Evolutionary conservation across 2,888 invertebrate species (phyloP).

Genomic region (Clostera curtula): DNA sequence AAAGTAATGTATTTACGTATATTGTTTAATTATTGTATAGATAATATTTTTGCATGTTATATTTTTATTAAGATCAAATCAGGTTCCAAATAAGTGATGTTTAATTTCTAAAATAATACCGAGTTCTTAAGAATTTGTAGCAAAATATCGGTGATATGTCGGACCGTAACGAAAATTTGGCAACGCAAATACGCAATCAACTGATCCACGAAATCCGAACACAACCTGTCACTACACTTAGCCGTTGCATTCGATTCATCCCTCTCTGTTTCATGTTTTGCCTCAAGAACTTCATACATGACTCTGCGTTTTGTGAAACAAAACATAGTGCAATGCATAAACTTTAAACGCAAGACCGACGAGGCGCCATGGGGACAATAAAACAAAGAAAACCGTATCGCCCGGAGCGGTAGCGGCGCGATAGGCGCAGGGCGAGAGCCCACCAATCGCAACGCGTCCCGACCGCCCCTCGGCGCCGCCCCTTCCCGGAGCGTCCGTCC

Average conservation of each 20-base stretch:
- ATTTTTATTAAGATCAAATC: no score
- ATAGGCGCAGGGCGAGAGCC: constrained; percentile 25
- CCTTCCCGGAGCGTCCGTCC: constrained; percentile 28
- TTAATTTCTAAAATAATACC: no score
- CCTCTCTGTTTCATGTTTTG: constrained; percentile 53
- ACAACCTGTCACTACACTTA: constrained; percentile 42
- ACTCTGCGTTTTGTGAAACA: constrained; percentile 68
- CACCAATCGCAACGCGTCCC: constrained; percentile 27
- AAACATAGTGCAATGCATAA: constrained; percentile 73
- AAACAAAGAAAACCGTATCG: constrained; percentile 70
- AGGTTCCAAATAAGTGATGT: no score
- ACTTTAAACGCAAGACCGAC: constrained; percentile 73
- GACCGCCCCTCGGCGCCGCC: constrained; percentile 39
- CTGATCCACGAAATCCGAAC: no score
- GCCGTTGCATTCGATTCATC: constrained; percentile 35
- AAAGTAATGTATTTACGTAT: no score
- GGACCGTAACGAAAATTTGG: constrained; percentile 17
- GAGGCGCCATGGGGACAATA: constrained; percentile 72
- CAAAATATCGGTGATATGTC: no score
- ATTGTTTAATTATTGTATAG: no score
- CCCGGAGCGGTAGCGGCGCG: constrained; percentile 46
- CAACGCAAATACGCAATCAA: no score
- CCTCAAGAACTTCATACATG: constrained; percentile 67
- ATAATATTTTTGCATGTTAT: no score
- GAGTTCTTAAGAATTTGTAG: no score